Base-by-base conservation (phyloP, 2,888 invertebrate species). In the Drosophila nr. perissopoda region DNA sequence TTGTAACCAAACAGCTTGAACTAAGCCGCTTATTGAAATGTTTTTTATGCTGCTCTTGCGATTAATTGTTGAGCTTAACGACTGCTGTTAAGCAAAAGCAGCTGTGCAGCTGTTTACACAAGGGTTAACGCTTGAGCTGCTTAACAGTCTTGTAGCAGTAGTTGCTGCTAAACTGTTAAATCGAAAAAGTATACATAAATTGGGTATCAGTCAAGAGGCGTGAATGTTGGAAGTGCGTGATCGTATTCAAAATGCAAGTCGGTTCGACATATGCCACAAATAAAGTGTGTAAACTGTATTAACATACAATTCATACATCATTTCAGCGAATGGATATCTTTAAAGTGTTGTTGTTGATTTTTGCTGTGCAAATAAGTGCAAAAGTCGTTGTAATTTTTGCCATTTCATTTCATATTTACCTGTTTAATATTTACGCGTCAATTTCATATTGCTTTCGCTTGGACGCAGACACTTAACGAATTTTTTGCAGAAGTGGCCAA, bases 381-480 rank as follows among this genome's bases (percentile, higher is more conserved):
- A 76, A 80, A 73, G 73, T 67, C 68, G 68, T 73, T 76, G 74
- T 72, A 72, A 74, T 80, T 77, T 81, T 72, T 62, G 68, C 80
- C 71, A 69, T 76, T 81, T 73, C 65, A 76, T 72, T 73, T 68
- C 48, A 56, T 79, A 62, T 80, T 79, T 73, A 63, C 69, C 76
- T 69, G 69, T 70, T 73, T 72, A 72, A 80, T 76, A 83, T 80
- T 85, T 85, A 74, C 82, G 71, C 66, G 68, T 82, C 82, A 82
- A 83, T 86, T 73, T 79, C 73, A 78, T 82, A 73, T 82, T 72
- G 68, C 70, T 64, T 74, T 59, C 74, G 67, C 68, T 56, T 76
- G 68, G 60, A 48, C 77, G 72, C 81, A 75, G 81, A 51, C 78
- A 78, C 80, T 82, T 78, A 71, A 73, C 69, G 75, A 62, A 78